A percentile compares a stretch with the other conserved stretches of the same genome.
Evolutionary conservation across 2,797 vertebrate genomes (phyloP).

Genomic region (Pyrocephalus nanus): DNA sequence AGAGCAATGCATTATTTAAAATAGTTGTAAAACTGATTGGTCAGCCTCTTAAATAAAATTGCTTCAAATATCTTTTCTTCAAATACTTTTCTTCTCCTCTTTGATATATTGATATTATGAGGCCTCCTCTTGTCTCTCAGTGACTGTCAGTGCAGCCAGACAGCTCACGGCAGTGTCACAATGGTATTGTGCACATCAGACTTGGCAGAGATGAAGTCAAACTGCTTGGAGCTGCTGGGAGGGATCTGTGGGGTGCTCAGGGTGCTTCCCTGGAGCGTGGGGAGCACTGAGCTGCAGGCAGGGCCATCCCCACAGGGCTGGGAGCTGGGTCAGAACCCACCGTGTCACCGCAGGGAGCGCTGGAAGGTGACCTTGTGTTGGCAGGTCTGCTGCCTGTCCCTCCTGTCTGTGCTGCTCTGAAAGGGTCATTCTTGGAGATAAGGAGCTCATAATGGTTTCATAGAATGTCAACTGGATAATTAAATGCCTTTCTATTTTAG

Average conservation of each 20-base stretch:
- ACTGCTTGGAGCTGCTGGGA: neutral
- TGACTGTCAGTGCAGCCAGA: neutral
- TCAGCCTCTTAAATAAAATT: neutral
- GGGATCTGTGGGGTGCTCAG: neutral
- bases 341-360: neutral
- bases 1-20: neutral
- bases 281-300: neutral
- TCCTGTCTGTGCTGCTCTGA: neutral
- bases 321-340: neutral
- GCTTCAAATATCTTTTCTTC: neutral
- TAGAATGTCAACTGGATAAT: neutral
- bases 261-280: neutral
- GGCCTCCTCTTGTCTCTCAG: neutral
- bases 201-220: rapidly evolving
- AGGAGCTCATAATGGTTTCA: neutral
- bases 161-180: rapidly evolving
- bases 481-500: neutral
- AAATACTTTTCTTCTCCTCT: neutral
- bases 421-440: neutral
- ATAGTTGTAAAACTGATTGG: neutral
- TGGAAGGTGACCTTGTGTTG: neutral
- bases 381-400: neutral
- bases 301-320: neutral
- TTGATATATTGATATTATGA: neutral
- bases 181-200: neutral